Evolutionary conservation across 2,113 vertebrate species (phyloP), one percentile per base, ranked within the genome.

Genomic region (Bos indicus): DNA sequence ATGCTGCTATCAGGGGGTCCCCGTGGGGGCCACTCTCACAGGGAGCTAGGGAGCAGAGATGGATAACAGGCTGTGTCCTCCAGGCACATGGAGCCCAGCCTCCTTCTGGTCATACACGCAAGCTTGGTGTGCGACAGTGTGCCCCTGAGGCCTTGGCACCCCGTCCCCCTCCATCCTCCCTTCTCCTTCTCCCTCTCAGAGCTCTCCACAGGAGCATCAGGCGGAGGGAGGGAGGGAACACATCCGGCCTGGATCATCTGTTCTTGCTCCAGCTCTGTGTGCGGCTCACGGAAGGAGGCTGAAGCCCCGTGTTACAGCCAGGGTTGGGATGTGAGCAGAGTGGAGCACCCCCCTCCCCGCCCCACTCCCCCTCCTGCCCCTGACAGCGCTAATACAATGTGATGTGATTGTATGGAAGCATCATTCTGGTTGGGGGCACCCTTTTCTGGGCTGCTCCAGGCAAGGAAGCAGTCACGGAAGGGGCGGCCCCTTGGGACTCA

Each of bases 191-290:
- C 74, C 43, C 25, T 23, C 33, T 2, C 23, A 10, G 51, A 5
- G 26, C 12, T 15, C 43, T n/a, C 23, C 0, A 2, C 40, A 11
- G 80, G 26, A 52, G 17, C 21, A 33, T 43, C n/a, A 30, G 64
- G 6, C 16, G 46, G 17, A 40, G 1, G 43, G 25, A 30, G 28
- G 77, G 46, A 56, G 43, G 64, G 23, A 36, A 12, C 26, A 2
- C 57, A 2, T 0, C 0, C 1, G 36, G 3, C 43, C 26, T 8
- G 40, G 21, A 13, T 54, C 30, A 13, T 40, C 17, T 0, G 8
- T 64, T 33, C 33, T 77, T 40, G 16, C 40, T 26, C 13, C 16
- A 46, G 77, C 43, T 36, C 51, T n/a, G n/a, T 0, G 7, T 28
- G 21, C 5, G 4, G 21, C 60, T 54, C 43, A 7, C 1, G 0